Evolutionary conservation across 2,797 vertebrate genomes (phyloP), one percentile per base, ranked within the genome.

Genomic region (Notamacropus eugenii): DNA sequence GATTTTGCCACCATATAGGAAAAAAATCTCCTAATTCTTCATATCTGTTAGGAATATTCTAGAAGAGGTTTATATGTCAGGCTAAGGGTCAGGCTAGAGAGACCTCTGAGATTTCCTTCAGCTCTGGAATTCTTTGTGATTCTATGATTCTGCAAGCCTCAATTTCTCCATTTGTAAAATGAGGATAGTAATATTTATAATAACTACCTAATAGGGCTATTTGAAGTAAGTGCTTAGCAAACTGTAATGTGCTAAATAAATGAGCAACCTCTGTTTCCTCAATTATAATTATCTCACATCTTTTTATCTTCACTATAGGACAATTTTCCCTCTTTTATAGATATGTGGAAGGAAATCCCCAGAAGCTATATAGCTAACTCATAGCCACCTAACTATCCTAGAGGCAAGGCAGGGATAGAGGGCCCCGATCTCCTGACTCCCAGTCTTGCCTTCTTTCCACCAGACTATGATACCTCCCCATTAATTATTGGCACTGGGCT

Each of bases 401-500:
- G 96, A 19, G 96, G 94, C 91, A 46, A 93, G 40, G 12, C 6
- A 1, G 24, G 40, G 74, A 24, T 27, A 22, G 22, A 46, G 40
- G 40, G 9, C 22, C 74, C n/a, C 34, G 4, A 27, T n/a, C 82
- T 90, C 92, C 94, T 91, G 11, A 31, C 55, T 5, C 0, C 74
- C 62, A 40, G 93, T 55, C 52, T 24, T 0, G 29, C 31, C 40
- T 74, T 95, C 95, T 94, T 97, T 95, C 97, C 93, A 92, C n/a
- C 1, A 0, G 54, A 14, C 57, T 94, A 62, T 0, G 19, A 16
- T 91, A 9, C 90, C 52, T 4, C 40, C 91, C 92, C 82, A 96
- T 97, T 95, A 97, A 97, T 97, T 96, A 97, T 97, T 97, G 67
- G 95, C 16, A 0, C 52, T 46, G 0, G 1, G 57, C 90, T 92